Evolutionary conservation across 2,113 vertebrate species (phyloP), one percentile per base, ranked within the genome.

Genomic region (Turdus rufiventris): DNA sequence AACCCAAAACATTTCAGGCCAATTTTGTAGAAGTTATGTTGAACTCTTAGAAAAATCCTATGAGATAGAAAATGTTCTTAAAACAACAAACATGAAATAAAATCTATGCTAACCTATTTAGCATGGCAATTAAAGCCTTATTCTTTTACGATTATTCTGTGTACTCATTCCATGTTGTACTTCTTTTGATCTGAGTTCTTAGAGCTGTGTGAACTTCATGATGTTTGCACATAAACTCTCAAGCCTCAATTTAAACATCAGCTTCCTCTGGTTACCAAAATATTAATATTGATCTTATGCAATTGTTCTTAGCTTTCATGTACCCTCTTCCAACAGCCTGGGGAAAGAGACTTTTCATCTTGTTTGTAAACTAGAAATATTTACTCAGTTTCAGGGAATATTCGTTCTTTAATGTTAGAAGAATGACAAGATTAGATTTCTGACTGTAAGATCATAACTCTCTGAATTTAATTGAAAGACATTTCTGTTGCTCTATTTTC

Each of bases 321-420:
- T 85, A 53, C 18, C n/a, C 14, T 84, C 15, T 56, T 86, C 81
- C 74, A 81, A 65, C 36, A 86, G 54, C 80, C 89, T 83, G 48
- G 42, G 67, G 60, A 94, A 96, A 88, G 10, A 92, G 29, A 86
- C 57, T 86, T 82, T 90, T 95, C 56, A 70, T 91, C 91, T 82
- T 87, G 43, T 86, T 96, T 91, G 66, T 90, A 87, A 97, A 96
- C 79, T 29, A 91, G 65, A 76, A 87, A 66, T 87, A 90, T 90
- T 86, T 73, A 82, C 89, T 77, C 13, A 47, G 18, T 79, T 94
- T 85, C 58, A 76, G 42, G 34, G 33, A 89, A 90, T 75, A 94
- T 36, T 76, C 43, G 76, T 60, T 61, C 60, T 75, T 86, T 94
- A 75, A 89, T 84, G 38, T 88, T 92, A 51, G 70, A 65, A 93